Conservation (phyloP, 2,888 invertebrate genomes). For the Drosophila greeni region DNA sequence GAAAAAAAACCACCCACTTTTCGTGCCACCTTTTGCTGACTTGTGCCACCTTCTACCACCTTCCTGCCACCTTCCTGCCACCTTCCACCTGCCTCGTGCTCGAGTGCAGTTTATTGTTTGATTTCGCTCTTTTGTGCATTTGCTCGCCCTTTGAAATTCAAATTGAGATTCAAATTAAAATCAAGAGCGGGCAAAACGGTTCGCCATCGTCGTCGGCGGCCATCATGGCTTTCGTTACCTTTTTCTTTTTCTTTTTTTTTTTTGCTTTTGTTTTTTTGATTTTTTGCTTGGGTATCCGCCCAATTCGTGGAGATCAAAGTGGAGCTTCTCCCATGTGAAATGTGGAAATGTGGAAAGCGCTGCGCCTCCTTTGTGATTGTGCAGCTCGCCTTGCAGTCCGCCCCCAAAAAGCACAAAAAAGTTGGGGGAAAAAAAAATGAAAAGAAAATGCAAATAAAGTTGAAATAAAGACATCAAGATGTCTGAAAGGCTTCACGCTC, state of each 20-base stretch:
- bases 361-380: slow-evolving; percentile 62
- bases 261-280: slow-evolving; percentile 1
- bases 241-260: slow-evolving; percentile 9
- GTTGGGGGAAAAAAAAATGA: not conserved
- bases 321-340: slow-evolving; percentile 56
- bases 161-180: slow-evolving; percentile 51
- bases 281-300: slow-evolving; percentile 42
- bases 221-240: slow-evolving; percentile 31
- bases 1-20: slow-evolving; percentile 5
- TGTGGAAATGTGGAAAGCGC: slow-evolving; percentile 41
- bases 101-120: slow-evolving; percentile 74
- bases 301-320: slow-evolving; percentile 63
- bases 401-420: not conserved
- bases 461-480: slow-evolving; percentile 25
- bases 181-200: slow-evolving; percentile 43
- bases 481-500: slow-evolving; percentile 52
- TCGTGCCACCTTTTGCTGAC: slow-evolving; percentile 4
- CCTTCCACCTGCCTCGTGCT: slow-evolving; percentile 50
- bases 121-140: slow-evolving; percentile 54
- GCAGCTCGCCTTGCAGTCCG: slow-evolving; percentile 59
- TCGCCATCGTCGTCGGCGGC: slow-evolving; percentile 49
- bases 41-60: slow-evolving; percentile 8
- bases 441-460: slow-evolving; percentile 27
- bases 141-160: slow-evolving; percentile 64
- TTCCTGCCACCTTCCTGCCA: slow-evolving; percentile 10